phyloP scores from a whole-genome alignment of 1,140 invertebrate genomes.

The Drosophila navojoa region DNA sequence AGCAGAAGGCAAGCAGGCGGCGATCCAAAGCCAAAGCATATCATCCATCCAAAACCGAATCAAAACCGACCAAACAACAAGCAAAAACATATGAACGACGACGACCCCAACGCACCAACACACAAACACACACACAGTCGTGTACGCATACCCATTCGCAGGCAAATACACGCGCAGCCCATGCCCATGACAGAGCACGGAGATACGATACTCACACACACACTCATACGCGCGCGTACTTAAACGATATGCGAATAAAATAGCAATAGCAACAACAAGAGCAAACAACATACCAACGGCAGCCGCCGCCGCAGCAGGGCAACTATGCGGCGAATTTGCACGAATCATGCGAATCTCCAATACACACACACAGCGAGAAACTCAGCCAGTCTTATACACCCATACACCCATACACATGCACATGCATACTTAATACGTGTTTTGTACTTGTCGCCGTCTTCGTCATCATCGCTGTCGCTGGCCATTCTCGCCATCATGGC shows the following conservation, averaged over 20 bases:
- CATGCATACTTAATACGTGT: slow-evolving; percentile 76
- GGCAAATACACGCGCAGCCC: slow-evolving; percentile 40
- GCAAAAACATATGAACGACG: slow-evolving; percentile 74
- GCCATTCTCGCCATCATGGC: slow-evolving; percentile 53
- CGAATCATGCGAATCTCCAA: slow-evolving; percentile 80
- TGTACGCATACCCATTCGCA: slow-evolving; percentile 12
- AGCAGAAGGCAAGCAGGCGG: slow-evolving; percentile 21
- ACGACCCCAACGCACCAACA: slow-evolving; percentile 68
- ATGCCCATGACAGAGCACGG: slow-evolving; percentile 32
- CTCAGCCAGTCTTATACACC: slow-evolving; percentile 4
- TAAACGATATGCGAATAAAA: slow-evolving; percentile 78
- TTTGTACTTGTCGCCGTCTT: slow-evolving; percentile 76
- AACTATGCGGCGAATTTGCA: slow-evolving; percentile 82
- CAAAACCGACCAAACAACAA: slow-evolving; percentile 82
- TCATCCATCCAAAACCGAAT: slow-evolving; percentile 82
- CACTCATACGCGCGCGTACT: slow-evolving; percentile 22
- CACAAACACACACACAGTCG: slow-evolving; percentile 23
- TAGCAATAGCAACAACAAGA: slow-evolving; percentile 59
- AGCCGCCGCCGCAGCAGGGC: slow-evolving; percentile 44
- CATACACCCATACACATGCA: slow-evolving; percentile 13
- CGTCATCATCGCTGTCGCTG: slow-evolving; percentile 48
- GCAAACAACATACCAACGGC: slow-evolving; percentile 46
- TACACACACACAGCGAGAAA: slow-evolving; percentile 18
- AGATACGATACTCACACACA: slow-evolving; percentile 33
- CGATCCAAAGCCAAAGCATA: slow-evolving; percentile 68